Conservation (phyloP, 1,140 invertebrate genomes). For the Lepidurus couesii region DNA sequence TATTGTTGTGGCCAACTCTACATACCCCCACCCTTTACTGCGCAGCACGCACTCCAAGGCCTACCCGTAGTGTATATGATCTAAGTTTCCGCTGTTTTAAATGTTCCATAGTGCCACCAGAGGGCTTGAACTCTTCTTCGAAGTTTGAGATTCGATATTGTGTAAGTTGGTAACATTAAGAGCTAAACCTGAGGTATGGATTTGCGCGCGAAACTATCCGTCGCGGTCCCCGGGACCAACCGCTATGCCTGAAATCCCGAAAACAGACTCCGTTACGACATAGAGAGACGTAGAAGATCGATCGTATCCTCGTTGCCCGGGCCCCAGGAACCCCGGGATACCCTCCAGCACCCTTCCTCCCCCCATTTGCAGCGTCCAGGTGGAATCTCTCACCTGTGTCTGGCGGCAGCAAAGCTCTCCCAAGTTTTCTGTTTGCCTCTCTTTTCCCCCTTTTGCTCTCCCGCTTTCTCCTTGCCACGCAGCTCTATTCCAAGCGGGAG, state of each 20-base stretch:
- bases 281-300: neutral
- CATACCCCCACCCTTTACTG: too few relatives aligned
- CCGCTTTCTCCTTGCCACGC: neutral
- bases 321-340: neutral
- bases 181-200: too few relatives aligned
- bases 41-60: too few relatives aligned
- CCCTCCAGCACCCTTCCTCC: neutral
- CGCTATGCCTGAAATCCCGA: neutral
- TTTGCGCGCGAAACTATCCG: neutral
- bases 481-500: neutral
- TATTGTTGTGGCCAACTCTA: neutral
- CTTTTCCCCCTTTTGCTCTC: neutral
- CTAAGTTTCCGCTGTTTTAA: too few relatives aligned
- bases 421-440: neutral
- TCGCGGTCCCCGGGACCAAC: neutral
- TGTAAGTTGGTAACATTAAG: too few relatives aligned
- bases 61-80: too few relatives aligned
- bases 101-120: too few relatives aligned
- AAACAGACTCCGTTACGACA: neutral
- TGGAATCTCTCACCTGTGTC: slow-evolving; percentile 14
- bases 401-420: neutral
- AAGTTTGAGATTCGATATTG: too few relatives aligned
- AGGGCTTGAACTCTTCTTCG: too few relatives aligned
- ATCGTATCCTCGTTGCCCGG: slow-evolving; percentile 17
- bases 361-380: slow-evolving; percentile 16